Evolutionary conservation across 2,797 vertebrate genomes (phyloP), one percentile per base, ranked within the genome.

Genomic region (Falco concolor): DNA sequence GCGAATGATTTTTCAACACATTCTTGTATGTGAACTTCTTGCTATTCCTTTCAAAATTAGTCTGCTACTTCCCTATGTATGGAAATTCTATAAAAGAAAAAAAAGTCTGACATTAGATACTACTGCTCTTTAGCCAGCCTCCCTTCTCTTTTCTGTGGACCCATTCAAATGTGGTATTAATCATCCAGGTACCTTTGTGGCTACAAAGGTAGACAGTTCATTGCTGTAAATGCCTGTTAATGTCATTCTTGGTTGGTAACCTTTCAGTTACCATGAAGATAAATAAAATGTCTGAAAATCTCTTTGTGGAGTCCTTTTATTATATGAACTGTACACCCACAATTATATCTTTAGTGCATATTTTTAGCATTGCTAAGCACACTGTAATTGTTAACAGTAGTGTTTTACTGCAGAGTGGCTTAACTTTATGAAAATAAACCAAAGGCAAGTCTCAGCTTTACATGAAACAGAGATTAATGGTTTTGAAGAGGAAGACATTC

Each of bases 401-500:
- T 82, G 83, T 78, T 93, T 89, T 90, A 88, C 93, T 97, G 89
- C 67, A 86, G 94, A 97, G 65, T 91, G 91, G 95, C 85, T 97
- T 95, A 95, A 93, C 59, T 96, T 97, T 96, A 91, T 95, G 75
- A 97, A 98, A 98, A 98, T 95, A 98, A 97, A 98, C 91, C 47
- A 90, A 63, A 95, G 54, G 60, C 77, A 79, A 83, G 20, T 45
- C 90, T 93, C 94, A 93, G 75, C 84, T 91, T 81, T 89, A 90
- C 80, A 80, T 91, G 83, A 95, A 97, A 97, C 73, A 72, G 53
- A 97, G 93, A 97, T 97, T 95, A 97, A 97, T 96, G 72, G 42
- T 68, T 92, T 88, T 52, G 84, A 97, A 76, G 68, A 96, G n/a
- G 83, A 96, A 96, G 63, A 73, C 30, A 89, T 94, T 90, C 25